These are phyloP conservation scores for Erethizon dorsatum DNA, from an alignment of 2,797 vertebrate genomes.

Conservation along the genomic window DNA sequence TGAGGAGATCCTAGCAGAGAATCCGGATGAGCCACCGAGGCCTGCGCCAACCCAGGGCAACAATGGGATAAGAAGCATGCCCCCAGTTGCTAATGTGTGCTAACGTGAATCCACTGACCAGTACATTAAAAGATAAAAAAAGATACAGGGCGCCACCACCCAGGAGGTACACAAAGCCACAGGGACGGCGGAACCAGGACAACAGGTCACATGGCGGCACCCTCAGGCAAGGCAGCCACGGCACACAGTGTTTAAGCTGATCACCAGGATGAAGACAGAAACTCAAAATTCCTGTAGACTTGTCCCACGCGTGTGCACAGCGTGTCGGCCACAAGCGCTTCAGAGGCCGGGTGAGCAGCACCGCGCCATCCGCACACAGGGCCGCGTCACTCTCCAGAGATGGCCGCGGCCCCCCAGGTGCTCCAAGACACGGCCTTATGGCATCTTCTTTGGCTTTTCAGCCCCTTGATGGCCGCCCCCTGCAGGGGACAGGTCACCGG, in stretches of 20 bases:
- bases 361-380: rapidly evolving
- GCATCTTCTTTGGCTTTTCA: neutral
- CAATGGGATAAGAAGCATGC: neutral
- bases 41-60: neutral
- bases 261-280: neutral
- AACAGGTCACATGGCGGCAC: neutral
- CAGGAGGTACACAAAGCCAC: neutral
- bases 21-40: neutral
- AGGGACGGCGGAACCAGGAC: neutral
- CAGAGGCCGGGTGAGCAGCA: neutral
- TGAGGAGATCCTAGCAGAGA: neutral
- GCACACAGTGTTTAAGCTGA: neutral
- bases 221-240: neutral
- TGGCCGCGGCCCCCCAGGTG: too few relatives aligned
- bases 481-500: neutral
- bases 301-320: neutral
- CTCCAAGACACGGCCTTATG: neutral
- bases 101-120: neutral
- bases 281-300: neutral
- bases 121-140: neutral
- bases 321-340: neutral
- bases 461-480: neutral
- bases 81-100: neutral
- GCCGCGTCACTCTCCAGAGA: neutral
- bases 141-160: neutral